Conservation (phyloP, 2,797 vertebrate species). For the Liparis tanakae region DNA sequence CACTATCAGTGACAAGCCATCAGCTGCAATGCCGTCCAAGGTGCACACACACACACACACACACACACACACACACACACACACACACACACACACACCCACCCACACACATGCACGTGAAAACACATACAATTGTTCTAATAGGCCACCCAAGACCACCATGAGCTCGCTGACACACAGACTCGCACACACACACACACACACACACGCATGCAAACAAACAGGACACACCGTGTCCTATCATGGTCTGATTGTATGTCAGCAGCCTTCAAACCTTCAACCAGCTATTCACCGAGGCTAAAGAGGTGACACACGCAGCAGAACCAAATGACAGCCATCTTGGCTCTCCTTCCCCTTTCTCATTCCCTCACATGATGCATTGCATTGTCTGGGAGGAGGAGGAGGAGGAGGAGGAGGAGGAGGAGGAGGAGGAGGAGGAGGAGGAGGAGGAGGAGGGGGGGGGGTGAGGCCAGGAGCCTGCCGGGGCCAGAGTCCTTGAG, state of each 20-base stretch:
- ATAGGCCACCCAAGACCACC: slow-evolving; percentile 31
- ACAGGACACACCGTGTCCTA: slow-evolving; percentile 35
- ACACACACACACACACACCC: slow-evolving; percentile 22
- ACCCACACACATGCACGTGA: slow-evolving; percentile 18
- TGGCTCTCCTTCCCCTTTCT: slow-evolving; percentile 35
- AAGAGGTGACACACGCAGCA: slow-evolving; percentile 67
- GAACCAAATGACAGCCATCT: slow-evolving; percentile 63
- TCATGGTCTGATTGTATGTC: slow-evolving; percentile 56
- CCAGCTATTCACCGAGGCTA: slow-evolving; percentile 67
- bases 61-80: slow-evolving; percentile 5
- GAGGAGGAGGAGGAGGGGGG: not conserved
- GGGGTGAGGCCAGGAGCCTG: slow-evolving; percentile 39
- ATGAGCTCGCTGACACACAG: not conserved
- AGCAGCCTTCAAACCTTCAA: slow-evolving; percentile 73
- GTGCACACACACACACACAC: slow-evolving; percentile 27
- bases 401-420: slow-evolving; percentile 1
- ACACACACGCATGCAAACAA: slow-evolving; percentile 18
- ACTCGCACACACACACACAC: slow-evolving; percentile 15
- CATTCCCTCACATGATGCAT: slow-evolving; percentile 59
- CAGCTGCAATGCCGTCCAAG: slow-evolving; percentile 65
- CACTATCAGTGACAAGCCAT: slow-evolving; percentile 83
- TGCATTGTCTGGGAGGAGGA: slow-evolving; percentile 26
- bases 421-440: slow-evolving; percentile 10
- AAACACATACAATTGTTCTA: slow-evolving; percentile 41
- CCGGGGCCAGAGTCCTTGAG: slow-evolving; percentile 67